Base-by-base conservation (phyloP, 2,888 invertebrate genomes). In the Didymodactylos carnosus region DNA sequence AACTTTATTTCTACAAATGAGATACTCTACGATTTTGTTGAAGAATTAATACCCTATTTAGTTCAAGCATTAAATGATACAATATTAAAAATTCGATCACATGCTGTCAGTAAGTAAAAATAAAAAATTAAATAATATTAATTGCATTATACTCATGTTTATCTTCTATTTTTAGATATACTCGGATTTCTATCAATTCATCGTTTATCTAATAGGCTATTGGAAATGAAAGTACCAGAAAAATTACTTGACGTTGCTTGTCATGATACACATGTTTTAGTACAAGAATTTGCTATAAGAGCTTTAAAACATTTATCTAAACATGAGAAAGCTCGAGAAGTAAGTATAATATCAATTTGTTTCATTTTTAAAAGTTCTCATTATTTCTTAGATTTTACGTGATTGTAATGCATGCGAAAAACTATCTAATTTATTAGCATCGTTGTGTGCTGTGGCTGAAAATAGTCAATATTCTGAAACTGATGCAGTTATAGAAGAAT, bases 161-260 rank as follows among this genome's bases (percentile, higher is more conserved):
- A 39, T 16, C 25, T 43, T 70, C 25, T 71, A 13, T 35, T 10
- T n/a, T 29, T 35, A 72, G 72, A 62, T 41, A 41, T 41, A 11
- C 62, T 72, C 43, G 73, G 73, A 19, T 70, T 70, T 70, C 51
- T 73, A 39, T 49, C 41, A 14, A 69, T 49, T 27, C 49, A 73
- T 35, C 69, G 70, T 39, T 70, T 70, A 46, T 46, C 49, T 3
- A 70, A 73, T 25, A 69, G 70, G 40, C 49, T 73, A 49, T 39
- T 73, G n/a, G 14, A 46, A 51, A 40, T 73, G 13, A 73, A 73
- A 73, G 62, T 73, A 39, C 70, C 73, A 10, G 69, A 73, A 23
- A 74, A 74, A 62, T n/a, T 74, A 39, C 41, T 74, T 19, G 74
- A 74, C 29, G 43, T 74, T n/a, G 53, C 74, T 39, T 74, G 74